phyloP scores from a whole-genome alignment of 1,140 invertebrate genomes.

The Drosophila kurseongensis region DNA sequence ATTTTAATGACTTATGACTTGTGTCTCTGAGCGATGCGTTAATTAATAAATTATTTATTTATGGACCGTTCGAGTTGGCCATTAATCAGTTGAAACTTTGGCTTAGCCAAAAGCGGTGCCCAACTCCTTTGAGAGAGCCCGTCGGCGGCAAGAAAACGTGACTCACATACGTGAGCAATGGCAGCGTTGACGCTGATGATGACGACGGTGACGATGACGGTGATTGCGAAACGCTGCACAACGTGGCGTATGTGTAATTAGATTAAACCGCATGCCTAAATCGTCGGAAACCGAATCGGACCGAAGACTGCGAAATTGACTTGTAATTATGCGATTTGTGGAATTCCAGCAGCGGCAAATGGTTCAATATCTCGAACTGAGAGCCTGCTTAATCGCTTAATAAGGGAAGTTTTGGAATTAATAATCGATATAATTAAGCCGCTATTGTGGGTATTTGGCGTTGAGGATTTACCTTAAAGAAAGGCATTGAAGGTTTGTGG shows the following conservation, averaged over 20 bases:
- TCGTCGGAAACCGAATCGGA: slow-evolving; percentile 60
- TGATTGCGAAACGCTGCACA: slow-evolving; percentile 68
- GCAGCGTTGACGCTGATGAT: slow-evolving; percentile 6
- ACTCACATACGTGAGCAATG: slow-evolving; percentile 64
- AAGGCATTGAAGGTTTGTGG: neutral
- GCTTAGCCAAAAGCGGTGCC: slow-evolving; percentile 55
- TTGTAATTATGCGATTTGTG: slow-evolving; percentile 73
- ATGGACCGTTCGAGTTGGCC: slow-evolving; percentile 69
- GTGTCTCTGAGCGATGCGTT: slow-evolving; percentile 54
- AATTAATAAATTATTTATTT: slow-evolving; percentile 83
- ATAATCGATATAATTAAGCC: slow-evolving; percentile 13
- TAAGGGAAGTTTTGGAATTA: slow-evolving; percentile 44
- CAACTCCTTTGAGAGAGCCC: slow-evolving; percentile 75
- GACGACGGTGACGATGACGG: slow-evolving; percentile 19
- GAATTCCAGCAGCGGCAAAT: slow-evolving; percentile 59
- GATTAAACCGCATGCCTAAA: slow-evolving; percentile 80
- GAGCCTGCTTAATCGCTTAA: slow-evolving; percentile 59
- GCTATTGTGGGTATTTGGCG: neutral
- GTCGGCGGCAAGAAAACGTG: slow-evolving; percentile 77
- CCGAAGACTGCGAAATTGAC: slow-evolving; percentile 69
- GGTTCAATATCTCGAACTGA: slow-evolving; percentile 9
- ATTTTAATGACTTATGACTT: slow-evolving; percentile 59
- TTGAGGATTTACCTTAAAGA: neutral
- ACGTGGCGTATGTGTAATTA: slow-evolving; percentile 83
- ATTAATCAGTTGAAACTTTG: slow-evolving; percentile 72